Evolutionary conservation across 2,888 invertebrate species (phyloP), one percentile per base, ranked within the genome.

Genomic region (Nebria salina): DNA sequence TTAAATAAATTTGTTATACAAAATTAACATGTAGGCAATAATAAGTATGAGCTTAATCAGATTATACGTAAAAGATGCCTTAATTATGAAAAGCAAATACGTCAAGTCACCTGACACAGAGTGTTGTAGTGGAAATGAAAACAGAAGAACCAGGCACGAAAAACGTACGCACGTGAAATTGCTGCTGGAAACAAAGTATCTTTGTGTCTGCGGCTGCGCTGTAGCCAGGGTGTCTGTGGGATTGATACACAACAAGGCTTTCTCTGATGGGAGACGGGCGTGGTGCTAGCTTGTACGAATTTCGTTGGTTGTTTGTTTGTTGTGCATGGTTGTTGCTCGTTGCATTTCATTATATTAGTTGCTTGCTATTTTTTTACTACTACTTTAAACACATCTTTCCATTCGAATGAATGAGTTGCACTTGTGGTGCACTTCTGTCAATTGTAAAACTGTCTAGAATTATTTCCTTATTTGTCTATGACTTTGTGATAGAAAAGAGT

Each of bases 251-350:
- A 41, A 83, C 76, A 77, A 77, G 75, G 77, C 77, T 81, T 82
- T 83, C 83, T 83, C 54, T 77, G 82, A 75, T 83, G 85, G 84
- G 83, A 84, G 84, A 85, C 72, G 84, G 72, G 76, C 70, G 84
- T 83, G 87, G 87, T 87, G 87, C 87, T 87, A 87, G 85, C 85
- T 85, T 81, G 76, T 81, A 76, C 73, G 81, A 81, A 84, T 85
- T 85, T 85, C 85, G 84, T 86, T 85, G 85, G 83, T 83, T 82
- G 84, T 86, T 86, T 86, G 20, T 26, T 25, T 70, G 25, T 70
- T 25, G 25, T 86, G 86, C 85, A 84, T 86, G 84, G 83, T 86
- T 86, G 85, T 86, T 86, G 85, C 85, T 86, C 86, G 86, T 86
- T 86, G 85, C 83, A 85, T 84, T 85, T 82, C 70, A 76, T 70